Evolutionary conservation across 2,797 vertebrate species (phyloP).

Genomic region (Galaxias olidus): DNA sequence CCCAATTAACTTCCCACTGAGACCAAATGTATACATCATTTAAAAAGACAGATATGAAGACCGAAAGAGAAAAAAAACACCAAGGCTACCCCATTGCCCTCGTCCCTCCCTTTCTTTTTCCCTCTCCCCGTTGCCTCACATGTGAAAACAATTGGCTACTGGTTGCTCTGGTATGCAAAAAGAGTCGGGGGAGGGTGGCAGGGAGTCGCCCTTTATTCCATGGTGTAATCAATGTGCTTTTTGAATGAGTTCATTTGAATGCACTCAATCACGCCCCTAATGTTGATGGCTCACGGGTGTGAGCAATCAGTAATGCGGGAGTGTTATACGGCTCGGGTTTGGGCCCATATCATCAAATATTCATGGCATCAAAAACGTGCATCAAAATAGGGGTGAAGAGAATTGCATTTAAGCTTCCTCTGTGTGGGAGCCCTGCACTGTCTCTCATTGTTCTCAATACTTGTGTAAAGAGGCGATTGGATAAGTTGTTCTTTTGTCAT

Average conservation of each 20-base stretch:
- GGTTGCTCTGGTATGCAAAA: conserved; percentile 56
- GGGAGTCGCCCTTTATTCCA: conserved; percentile 73
- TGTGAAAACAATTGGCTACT: conserved; percentile 14
- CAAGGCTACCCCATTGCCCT: conserved; percentile 31
- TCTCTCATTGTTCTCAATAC: conserved; percentile 43
- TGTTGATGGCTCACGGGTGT: conserved; percentile 94
- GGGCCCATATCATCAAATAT: conserved; percentile 97
- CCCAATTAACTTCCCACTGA: conserved; percentile 90
- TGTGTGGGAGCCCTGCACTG: conserved; percentile 48
- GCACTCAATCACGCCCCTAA: conserved; percentile 95
- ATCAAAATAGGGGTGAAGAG: conserved; percentile 93
- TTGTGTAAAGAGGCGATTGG: conserved; percentile 8
- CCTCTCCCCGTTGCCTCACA: conserved; percentile 28
- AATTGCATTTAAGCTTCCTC: conserved; percentile 92
- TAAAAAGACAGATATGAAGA: conserved; percentile 69
- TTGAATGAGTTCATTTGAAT: conserved; percentile 98
- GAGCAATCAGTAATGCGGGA: conserved; percentile 92
- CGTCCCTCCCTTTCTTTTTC: conserved; percentile 19
- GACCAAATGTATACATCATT: conserved; percentile 72
- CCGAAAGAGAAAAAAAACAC: conserved; percentile 55
- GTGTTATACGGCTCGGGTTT: conserved; percentile 97
- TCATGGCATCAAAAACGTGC: conserved; percentile 88
- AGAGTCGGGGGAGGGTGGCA: conserved; percentile 48
- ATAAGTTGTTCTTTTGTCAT: conserved; percentile 51
- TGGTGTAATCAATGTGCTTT: conserved; percentile 96